Conservation (phyloP, 2,113 vertebrate genomes). For the Neomonachus schauinslandi region DNA sequence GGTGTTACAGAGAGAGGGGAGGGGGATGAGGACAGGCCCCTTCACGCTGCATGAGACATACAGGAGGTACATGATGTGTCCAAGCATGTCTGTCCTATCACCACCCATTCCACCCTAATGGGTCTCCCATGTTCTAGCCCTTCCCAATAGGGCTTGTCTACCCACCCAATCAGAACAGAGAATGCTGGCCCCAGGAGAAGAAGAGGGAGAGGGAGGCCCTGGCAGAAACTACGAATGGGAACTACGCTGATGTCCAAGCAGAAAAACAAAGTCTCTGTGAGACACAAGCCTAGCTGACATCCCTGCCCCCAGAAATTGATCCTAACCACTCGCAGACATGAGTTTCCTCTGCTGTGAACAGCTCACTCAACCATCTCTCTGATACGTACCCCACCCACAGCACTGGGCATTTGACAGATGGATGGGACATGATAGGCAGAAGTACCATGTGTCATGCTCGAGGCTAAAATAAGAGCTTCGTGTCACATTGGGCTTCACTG, state of each 20-base stretch:
- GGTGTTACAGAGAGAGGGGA: not conserved
- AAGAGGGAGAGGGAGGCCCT: not conserved
- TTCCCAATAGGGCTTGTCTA: not conserved
- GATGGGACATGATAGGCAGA: not conserved
- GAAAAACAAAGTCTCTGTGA: conserved; percentile 15
- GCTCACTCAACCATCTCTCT: not conserved
- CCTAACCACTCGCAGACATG: not conserved
- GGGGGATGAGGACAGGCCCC: not conserved
- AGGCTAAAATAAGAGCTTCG: conserved; percentile 46
- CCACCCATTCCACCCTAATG: not conserved
- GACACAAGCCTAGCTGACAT: not conserved
- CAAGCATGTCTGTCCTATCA: not conserved
- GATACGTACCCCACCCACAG: not conserved
- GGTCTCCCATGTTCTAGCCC: not conserved
- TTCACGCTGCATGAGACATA: not conserved
- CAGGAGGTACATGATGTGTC: not conserved
- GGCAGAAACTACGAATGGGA: not conserved
- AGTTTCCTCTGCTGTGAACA: not conserved
- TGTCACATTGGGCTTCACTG: not conserved
- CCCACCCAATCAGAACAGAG: not conserved
- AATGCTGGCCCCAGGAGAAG: not conserved
- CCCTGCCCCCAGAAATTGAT: not conserved
- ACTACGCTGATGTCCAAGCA: not conserved
- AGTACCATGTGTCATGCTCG: not conserved
- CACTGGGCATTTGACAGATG: not conserved